These are phyloP conservation scores for Pseudomyrmex cubaensis DNA, from an alignment of 1,140 invertebrate genomes.

Conservation along the genomic window DNA sequence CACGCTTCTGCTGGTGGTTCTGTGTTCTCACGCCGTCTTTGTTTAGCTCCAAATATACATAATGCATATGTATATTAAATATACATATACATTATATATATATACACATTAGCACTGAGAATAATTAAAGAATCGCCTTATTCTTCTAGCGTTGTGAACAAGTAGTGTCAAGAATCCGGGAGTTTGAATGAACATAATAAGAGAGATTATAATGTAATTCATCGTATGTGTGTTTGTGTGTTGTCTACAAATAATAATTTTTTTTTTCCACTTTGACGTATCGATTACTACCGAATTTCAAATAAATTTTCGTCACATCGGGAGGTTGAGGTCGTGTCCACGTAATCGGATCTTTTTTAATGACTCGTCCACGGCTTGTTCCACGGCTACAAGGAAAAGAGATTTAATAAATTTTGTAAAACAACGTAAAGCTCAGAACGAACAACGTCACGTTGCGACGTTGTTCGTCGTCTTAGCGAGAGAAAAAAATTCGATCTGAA, in stretches of 20 bases:
- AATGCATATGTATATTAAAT: too few species aligned
- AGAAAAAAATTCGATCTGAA: neutral
- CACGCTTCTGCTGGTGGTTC: too few species aligned
- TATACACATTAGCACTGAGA: slow-evolving; percentile 79
- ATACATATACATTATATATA: too few species aligned
- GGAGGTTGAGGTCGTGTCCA: slow-evolving; percentile 56
- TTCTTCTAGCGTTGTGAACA: slow-evolving; percentile 82
- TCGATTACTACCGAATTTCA: too few species aligned
- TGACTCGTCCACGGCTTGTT: slow-evolving; percentile 80
- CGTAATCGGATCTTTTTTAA: slow-evolving; percentile 71
- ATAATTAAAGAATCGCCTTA: slow-evolving; percentile 82
- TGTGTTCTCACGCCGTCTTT: too few species aligned
- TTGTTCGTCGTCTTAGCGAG: neutral
- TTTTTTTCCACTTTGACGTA: slow-evolving; percentile 15
- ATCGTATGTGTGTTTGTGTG: slow-evolving; percentile 43
- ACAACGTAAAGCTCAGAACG: too few species aligned
- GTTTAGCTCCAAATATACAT: too few species aligned
- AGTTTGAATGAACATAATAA: slow-evolving; percentile 80
- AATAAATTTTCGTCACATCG: slow-evolving; percentile 6
- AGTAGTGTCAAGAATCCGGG: slow-evolving; percentile 80
- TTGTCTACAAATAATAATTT: slow-evolving; percentile 78
- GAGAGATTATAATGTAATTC: slow-evolving; percentile 76
- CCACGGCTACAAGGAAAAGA: slow-evolving; percentile 78
- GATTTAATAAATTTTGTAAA: slow-evolving; percentile 9
- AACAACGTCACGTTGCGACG: neutral